Evolutionary conservation across 2,797 vertebrate genomes (phyloP), one percentile per base, ranked within the genome.

Genomic region (Ctenochaetus hawaiiensis): DNA sequence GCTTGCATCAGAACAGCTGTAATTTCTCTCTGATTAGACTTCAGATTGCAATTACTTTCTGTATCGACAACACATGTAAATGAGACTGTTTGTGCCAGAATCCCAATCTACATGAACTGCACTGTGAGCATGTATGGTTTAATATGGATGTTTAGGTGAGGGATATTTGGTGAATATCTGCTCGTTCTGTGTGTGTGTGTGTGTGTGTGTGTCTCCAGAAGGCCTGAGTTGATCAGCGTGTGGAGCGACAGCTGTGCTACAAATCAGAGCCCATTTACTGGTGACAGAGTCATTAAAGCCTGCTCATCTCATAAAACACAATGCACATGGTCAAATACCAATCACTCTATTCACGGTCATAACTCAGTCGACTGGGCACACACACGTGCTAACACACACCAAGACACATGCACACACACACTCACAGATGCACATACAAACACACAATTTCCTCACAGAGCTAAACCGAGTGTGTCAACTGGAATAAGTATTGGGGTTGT

Each of bases 231-330:
- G 90, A 93, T 91, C 86, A 83, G 84, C 77, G 83, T 80, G 77
- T 81, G 75, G 85, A 91, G 86, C 75, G 78, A 93, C 92, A 93
- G 92, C 91, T 93, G 92, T 87, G 88, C 92, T 71, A 93, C 93
- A 94, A 95, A 94, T 95, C 93, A 94, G 91, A 91, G 82, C 77
- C 91, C 90, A 93, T 94, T 94, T 94, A 92, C 90, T 90, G 87
- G 88, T 93, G 94, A 95, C 94, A 94, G 92, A 92, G 84, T 95
- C 92, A 95, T 95, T 95, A 94, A 91, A 90, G 82, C 78, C 86
- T 89, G 89, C 92, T 94, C 91, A 92, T 94, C 92, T 93, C 91
- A 92, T 94, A 91, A 93, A 94, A 82, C 90, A 92, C 90, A 86
- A 90, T 76, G 84, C 90, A 87, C 84, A 77, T 68, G 90, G 90